Percentiles rank a stretch among this genome's conserved stretches.
Evolutionary conservation across 2,113 vertebrate genomes (phyloP).

Genomic region (Hystrix brachyura): DNA sequence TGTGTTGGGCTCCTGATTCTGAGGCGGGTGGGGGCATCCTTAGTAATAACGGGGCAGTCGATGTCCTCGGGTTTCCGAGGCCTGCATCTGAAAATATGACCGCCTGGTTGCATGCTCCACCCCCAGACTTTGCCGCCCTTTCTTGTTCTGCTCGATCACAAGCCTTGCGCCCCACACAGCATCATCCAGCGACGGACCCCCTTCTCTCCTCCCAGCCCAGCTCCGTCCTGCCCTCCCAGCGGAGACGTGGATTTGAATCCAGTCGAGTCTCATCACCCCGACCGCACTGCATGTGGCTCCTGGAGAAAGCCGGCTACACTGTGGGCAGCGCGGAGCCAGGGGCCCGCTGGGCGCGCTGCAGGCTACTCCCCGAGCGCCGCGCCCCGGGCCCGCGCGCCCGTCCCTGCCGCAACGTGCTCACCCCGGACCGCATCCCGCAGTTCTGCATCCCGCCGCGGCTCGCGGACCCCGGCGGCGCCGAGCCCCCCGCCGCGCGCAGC

Average conservation of each 20-base stretch:
- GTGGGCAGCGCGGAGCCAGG: background rate
- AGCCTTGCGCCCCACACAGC: background rate
- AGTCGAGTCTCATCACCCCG: background rate
- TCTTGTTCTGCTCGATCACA: background rate
- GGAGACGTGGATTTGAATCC: background rate
- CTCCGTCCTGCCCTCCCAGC: background rate
- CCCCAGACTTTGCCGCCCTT: background rate
- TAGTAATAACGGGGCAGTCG: background rate
- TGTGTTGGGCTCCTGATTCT: background rate
- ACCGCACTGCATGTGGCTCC: constrained; percentile 75
- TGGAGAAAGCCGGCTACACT: constrained; percentile 75
- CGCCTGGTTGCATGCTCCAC: background rate
- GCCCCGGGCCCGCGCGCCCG: background rate
- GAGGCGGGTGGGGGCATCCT: background rate
- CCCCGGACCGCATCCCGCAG: constrained; percentile 83
- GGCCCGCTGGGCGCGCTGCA: constrained; percentile 1
- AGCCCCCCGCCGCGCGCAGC: background rate
- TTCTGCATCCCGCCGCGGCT: constrained; percentile 85
- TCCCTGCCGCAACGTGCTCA: constrained; percentile 83
- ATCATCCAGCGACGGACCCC: background rate
- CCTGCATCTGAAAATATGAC: background rate
- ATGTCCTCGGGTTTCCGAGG: background rate
- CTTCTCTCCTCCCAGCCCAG: background rate
- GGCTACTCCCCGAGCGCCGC: constrained; percentile 53
- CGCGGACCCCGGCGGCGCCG: background rate